Evolutionary conservation across 1,140 invertebrate genomes (phyloP).

Genomic region (Dolichoris vasculosae): DNA sequence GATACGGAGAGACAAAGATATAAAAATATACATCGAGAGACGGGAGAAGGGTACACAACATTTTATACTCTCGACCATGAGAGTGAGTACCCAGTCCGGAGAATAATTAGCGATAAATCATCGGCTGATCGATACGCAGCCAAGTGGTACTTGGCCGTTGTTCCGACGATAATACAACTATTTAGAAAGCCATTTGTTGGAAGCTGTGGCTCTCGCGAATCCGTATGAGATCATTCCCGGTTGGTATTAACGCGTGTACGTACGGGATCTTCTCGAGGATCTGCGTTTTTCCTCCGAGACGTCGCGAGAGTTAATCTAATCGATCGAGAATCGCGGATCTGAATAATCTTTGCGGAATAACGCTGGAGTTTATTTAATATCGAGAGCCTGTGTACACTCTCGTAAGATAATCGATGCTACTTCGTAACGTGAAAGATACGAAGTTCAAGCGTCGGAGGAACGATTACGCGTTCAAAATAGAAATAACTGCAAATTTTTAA

Average conservation of each 20-base stretch:
- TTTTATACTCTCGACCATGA: conserved; percentile 54
- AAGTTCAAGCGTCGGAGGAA: neutral
- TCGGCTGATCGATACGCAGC: conserved; percentile 53
- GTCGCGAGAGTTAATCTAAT: neutral
- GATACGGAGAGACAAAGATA: neutral
- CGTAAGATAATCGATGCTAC: too few species aligned
- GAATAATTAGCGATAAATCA: conserved; percentile 63
- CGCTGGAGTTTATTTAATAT: neutral
- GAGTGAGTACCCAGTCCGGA: conserved; percentile 22
- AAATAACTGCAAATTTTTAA: too few species aligned
- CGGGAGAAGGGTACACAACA: conserved; percentile 3
- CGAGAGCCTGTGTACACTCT: too few species aligned
- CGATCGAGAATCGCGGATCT: neutral
- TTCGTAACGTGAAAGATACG: neutral
- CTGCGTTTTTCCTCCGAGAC: too few species aligned
- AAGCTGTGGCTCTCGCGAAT: neutral
- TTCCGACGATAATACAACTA: conserved; percentile 51
- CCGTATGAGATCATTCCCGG: neutral
- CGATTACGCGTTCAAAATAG: too few species aligned
- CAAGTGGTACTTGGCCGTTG: conserved; percentile 48
- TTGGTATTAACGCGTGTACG: neutral
- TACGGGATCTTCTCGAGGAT: neutral
- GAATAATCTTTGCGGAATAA: neutral
- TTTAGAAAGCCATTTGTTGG: conserved; percentile 52
- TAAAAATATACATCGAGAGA: neutral